These are phyloP conservation scores for Pseudomyrmex gracilis DNA, from an alignment of 1,140 invertebrate genomes.

Conservation along the genomic window DNA sequence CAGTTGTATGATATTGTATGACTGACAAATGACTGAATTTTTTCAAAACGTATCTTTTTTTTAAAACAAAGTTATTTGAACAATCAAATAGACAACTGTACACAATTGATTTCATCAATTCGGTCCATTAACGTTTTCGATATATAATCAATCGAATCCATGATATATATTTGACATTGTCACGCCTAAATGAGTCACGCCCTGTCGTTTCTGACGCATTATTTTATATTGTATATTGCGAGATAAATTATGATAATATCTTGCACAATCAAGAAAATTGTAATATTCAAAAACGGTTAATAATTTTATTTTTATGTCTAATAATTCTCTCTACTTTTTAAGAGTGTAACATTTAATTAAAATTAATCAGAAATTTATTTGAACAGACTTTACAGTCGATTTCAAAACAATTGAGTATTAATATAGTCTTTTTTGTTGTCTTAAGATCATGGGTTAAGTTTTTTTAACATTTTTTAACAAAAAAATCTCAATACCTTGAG, in stretches of 20 bases:
- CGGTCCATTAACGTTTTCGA: no score
- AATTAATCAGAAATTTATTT: constrained; percentile 9
- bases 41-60: no score
- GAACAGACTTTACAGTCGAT: neutral
- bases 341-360: neutral
- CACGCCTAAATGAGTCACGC: neutral
- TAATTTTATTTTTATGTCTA: neutral
- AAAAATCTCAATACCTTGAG: no score
- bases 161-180: neutral
- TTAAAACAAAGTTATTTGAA: no score
- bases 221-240: neutral
- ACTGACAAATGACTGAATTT: no score
- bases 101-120: no score
- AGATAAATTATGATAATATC: constrained; percentile 8
- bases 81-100: no score
- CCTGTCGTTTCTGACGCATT: neutral
- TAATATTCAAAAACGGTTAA: neutral
- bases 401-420: neutral
- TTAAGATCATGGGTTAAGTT: neutral
- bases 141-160: neutral
- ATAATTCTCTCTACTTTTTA: neutral
- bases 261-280: neutral
- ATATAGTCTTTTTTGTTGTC: constrained; percentile 22
- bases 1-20: no score
- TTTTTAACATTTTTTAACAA: no score